Base-by-base conservation (phyloP, 2,888 invertebrate genomes). In the Hemithea aestivaria region DNA sequence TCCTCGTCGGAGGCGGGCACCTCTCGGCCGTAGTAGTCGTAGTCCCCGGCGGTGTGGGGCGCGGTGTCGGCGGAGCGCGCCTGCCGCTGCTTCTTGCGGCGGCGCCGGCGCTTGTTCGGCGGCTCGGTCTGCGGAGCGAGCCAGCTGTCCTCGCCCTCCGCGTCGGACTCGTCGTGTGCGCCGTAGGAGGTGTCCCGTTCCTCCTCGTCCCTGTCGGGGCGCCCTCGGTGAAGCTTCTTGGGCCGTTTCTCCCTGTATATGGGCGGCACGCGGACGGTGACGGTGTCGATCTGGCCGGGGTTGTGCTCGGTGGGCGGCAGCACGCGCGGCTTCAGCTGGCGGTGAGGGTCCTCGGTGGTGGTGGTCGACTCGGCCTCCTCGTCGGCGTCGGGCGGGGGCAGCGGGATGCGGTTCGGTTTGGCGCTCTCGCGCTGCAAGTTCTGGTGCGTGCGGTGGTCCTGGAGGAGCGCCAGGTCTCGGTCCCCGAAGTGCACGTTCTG, bases 251-350 rank as follows among this genome's bases (percentile, higher is more conserved):
- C 85, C 41, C 62, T 72, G 53, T 87, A 84, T 35, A 87, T 87
- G 1, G 88, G 87, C 1, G 88, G 88, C 27, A 88, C 87, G 25
- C 87, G 69, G 9, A 88, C 88, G 0, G 88, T 87, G 3, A 88
- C 80, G 1, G 87, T 88, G 46, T 88, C 88, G 16, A 88, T 88
- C 52, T 87, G 78, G 10, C 77, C 77, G 0, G 87, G 88, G 35
- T 87, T 78, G 11, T 87, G 82, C 43, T 88, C 87, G 0, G 87
- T 87, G 1, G 87, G 88, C 1, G 88, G 88, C 11, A 87, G 56
- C 3, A 87, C 79, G 10, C 80, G 76, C 2, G 88, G 87, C 8
- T 69, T 71, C 9, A 88, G 58, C 8, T 66, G 64, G 21, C 66
- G 62, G 20, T 68, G 73, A 0, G 87, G 88, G 46, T 87, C 79